Percentiles rank a stretch among this genome's conserved stretches.
Evolutionary conservation across 2,888 invertebrate species (phyloP).

Genomic region (Calameuta pallipes): DNA sequence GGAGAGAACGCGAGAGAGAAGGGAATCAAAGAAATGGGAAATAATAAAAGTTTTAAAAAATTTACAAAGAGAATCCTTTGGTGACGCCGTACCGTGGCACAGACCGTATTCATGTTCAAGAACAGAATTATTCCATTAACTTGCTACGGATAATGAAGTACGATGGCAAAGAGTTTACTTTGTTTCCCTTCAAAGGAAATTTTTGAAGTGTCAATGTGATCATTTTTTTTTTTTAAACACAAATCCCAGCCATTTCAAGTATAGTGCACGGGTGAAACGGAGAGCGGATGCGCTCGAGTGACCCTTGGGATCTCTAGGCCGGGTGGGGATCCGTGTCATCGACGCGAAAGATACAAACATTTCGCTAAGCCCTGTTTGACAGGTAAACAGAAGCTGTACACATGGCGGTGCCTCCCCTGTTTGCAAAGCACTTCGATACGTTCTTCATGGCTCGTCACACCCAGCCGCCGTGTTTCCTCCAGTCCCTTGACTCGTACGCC

Average conservation of each 20-base stretch:
- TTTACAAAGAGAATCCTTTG: neutral
- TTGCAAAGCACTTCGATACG: constrained; percentile 23
- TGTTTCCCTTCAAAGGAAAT: too few relatives aligned
- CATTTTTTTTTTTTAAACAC: too few relatives aligned
- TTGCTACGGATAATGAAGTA: neutral
- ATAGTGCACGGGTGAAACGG: too few relatives aligned
- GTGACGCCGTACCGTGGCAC: neutral
- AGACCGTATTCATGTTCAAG: neutral
- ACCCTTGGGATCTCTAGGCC: too few relatives aligned
- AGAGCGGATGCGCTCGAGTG: too few relatives aligned
- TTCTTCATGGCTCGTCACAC: constrained; percentile 10
- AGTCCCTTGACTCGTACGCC: neutral
- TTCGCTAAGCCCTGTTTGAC: neutral
- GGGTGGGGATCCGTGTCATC: too few relatives aligned
- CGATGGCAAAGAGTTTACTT: too few relatives aligned
- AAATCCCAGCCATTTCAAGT: too few relatives aligned
- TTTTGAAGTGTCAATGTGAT: too few relatives aligned
- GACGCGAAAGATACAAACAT: too few relatives aligned
- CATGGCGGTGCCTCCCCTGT: constrained; percentile 12
- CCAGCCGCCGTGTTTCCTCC: constrained; percentile 1
- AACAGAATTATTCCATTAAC: neutral
- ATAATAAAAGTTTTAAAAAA: neutral
- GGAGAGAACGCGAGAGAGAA: too few relatives aligned
- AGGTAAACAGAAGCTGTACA: neutral
- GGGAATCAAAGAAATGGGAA: too few relatives aligned